These are phyloP conservation scores for Xiphorhynchus elegans DNA, from an alignment of 2,113 vertebrate genomes.

Conservation along the genomic window DNA sequence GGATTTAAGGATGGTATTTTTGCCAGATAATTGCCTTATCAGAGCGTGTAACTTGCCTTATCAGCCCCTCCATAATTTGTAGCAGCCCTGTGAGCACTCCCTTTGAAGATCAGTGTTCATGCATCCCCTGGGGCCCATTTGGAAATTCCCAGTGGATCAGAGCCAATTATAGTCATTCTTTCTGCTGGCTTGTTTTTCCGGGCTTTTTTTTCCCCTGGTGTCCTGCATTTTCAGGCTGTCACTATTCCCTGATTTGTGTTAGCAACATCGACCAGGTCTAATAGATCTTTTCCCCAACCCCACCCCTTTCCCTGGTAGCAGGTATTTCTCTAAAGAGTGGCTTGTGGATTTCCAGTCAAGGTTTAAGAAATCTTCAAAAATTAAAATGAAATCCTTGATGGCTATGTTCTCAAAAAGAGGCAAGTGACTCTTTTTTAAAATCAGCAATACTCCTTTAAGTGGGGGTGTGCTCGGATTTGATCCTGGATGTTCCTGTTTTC, in stretches of 20 bases:
- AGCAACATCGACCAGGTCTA: neutral
- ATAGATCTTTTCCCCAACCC: neutral
- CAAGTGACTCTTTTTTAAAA: neutral
- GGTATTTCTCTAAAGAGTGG: neutral
- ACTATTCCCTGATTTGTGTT: neutral
- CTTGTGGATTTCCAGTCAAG: neutral
- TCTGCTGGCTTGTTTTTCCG: neutral
- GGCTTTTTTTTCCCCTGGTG: rapidly evolving
- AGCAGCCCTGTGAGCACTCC: neutral
- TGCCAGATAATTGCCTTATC: neutral
- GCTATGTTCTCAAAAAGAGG: neutral
- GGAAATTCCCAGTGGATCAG: neutral
- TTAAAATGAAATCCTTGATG: neutral
- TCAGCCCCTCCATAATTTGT: neutral
- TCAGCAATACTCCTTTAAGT: neutral
- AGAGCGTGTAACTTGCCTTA: neutral
- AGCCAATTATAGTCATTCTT: neutral
- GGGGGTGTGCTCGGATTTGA: neutral
- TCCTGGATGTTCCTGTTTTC: neutral
- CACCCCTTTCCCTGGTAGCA: neutral
- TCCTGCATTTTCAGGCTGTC: neutral
- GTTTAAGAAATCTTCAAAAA: neutral
- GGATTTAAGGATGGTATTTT: neutral
- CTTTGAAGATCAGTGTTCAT: neutral
- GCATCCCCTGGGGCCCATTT: neutral